A percentile compares a stretch with the other conserved stretches of the same genome.
phyloP scores from a whole-genome alignment of 2,797 vertebrate genomes.

The Artibeus lituratus region DNA sequence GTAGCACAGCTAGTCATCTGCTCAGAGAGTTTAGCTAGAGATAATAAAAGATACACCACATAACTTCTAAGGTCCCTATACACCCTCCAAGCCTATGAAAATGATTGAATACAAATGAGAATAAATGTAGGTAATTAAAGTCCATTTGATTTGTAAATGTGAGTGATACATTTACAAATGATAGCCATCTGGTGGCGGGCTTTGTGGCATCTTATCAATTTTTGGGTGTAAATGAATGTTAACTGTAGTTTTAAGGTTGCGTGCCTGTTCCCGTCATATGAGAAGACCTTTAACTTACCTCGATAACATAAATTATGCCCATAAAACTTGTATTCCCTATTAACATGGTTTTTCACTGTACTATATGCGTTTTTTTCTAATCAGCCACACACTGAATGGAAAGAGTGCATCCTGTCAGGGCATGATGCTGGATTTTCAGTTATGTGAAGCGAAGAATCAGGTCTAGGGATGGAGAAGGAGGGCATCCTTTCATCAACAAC shows the following conservation, averaged over 20 bases:
- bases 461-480: neutral
- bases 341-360: slow-evolving; percentile 6
- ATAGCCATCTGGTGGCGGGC: neutral
- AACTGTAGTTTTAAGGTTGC: neutral
- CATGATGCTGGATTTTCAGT: slow-evolving; percentile 46
- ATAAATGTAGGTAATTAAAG: neutral
- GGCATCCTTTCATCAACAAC: neutral
- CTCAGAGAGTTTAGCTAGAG: neutral
- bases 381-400: neutral
- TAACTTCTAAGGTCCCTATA: neutral
- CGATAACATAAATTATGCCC: neutral
- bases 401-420: neutral
- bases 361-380: neutral
- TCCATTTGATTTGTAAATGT: neutral
- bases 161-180: neutral
- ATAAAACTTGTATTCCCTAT: slow-evolving; percentile 19
- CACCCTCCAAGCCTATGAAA: neutral
- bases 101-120: neutral
- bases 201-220: neutral
- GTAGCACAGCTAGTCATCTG: neutral
- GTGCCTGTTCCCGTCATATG: neutral
- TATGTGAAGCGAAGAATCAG: slow-evolving; percentile 33
- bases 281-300: slow-evolving; percentile 8
- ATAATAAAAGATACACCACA: neutral
- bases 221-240: neutral